Base-by-base conservation (phyloP, 2,113 vertebrate genomes). In the Narcine bancroftii region DNA sequence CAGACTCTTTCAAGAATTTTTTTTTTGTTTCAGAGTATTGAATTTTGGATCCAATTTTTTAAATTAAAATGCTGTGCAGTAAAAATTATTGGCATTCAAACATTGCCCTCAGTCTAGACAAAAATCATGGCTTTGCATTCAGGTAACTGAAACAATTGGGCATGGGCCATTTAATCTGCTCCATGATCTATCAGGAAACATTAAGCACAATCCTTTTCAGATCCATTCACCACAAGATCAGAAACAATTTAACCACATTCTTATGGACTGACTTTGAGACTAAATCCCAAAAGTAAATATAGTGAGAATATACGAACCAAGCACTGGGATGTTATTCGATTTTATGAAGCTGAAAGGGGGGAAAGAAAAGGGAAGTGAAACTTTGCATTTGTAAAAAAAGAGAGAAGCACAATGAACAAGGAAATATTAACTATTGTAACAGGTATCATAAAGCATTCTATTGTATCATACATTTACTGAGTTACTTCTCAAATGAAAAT, bases 11-110 rank as follows among this genome's bases (percentile, higher is more conserved):
- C 24, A 24, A 9, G 53, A 11, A n/a, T n/a, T 87, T 29, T 29
- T 87, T 60, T 81, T 56, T 29, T 87, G n/a, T 85, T 63, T 75
- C 72, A 87, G 77, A 81, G 33, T 50, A 15, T 81, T 26, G 81
- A 87, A 36, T 87, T 53, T 60, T 17, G 33, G 53, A 19, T 0
- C 60, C 1, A 63, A 21, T 81, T 45, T 13, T 60, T 87, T 85
- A 56, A 53, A 85, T 56, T 85, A n/a, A 13, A 85, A 85, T 15
- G 15, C 81, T 19, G 36, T 36, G 50, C 50, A 33, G 56, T 60
- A 85, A 85, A 56, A 5, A 42, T 87, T 63, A 7, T 33, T 53
- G 47, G 47, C 47, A 83, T 1, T 5, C 10, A 63, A 1, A 4
- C 81, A 0, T 9, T 7, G 60, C 9, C 15, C n/a, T 60, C 81